Conservation (phyloP, 2,888 invertebrate species). For the Acrocyrtus sp. region DNA sequence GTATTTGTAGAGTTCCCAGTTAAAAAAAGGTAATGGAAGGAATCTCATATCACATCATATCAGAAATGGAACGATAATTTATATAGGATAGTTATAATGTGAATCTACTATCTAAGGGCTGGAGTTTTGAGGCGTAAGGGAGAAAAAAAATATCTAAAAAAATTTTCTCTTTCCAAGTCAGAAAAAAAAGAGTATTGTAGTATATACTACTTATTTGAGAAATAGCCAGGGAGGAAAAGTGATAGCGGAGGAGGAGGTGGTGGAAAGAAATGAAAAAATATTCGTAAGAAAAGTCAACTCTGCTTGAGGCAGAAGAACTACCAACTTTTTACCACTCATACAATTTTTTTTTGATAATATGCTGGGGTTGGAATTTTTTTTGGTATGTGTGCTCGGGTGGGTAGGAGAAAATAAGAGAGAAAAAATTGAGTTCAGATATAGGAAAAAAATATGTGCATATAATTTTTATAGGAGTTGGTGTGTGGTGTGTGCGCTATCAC, state of each 20-base stretch:
- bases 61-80: conserved; percentile 3
- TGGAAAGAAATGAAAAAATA: conserved; percentile 27
- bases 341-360: conserved; percentile 40
- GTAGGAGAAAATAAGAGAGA: neutral
- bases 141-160: no score
- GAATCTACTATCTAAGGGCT: no score
- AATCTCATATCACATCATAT: conserved; percentile 42
- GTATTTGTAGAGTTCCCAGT: neutral
- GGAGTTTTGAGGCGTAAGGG: no score
- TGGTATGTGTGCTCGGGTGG: conserved; percentile 11
- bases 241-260: conserved; percentile 42
- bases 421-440: conserved; percentile 3
- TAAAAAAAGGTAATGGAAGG: conserved; percentile 17
- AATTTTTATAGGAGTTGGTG: neutral
- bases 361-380: no score
- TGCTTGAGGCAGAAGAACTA: conserved; percentile 37
- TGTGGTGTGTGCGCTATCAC: neutral
- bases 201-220: no score
- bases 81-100: neutral
- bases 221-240: conserved; percentile 32
- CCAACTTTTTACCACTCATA: conserved; percentile 44
- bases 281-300: conserved; percentile 34
- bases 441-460: conserved; percentile 13
- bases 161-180: neutral
- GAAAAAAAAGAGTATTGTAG: conserved; percentile 23